Evolutionary conservation across 2,113 vertebrate species (phyloP), one percentile per base, ranked within the genome.

Genomic region (Desmodus rotundus): DNA sequence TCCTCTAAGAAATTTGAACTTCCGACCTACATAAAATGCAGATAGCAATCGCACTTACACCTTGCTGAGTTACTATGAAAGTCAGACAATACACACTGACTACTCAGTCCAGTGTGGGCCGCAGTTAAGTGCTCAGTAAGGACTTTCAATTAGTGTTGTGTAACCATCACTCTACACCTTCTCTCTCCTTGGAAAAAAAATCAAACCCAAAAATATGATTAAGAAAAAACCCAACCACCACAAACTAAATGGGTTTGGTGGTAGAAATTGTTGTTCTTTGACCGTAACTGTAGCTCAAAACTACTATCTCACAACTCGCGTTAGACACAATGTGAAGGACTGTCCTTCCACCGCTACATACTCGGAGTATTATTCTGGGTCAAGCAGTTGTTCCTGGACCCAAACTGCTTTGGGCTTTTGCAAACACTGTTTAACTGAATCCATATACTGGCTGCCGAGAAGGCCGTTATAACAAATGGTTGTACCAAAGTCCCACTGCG

Each of bases 1-100:
- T 91, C 93, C 85, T 85, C 36, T 80, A 73, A 90, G 81, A 94
- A 73, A 81, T 74, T 19, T 87, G 36, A 56, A 91, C 74, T 65
- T 81, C 45, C 89, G 54, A 65, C 70, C 73, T 65, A 87, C 24
- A 26, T 38, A 52, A 91, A 80, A 72, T 38, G 88, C 65, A 80
- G 31, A 70, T n/a, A 52, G 31, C 36, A 78, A 26, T 28, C 52
- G 88, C 68, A 58, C 56, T 50, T 50, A 76, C 38, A 76, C 84
- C 68, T 74, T 7, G 52, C 50, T 54, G 45, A 88, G 72, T 63
- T 28, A 50, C 13, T 13, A 0, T n/a, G 17, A 70, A 50, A 72
- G 31, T 80, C 7, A 86, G 73, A 80, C 41, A 72, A 63, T 12
- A 31, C 3, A 61, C 22, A 52, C 5, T 56, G 67, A 74, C 67